Base-by-base conservation (phyloP, 2,888 invertebrate genomes). In the Campoplex nolae region DNA sequence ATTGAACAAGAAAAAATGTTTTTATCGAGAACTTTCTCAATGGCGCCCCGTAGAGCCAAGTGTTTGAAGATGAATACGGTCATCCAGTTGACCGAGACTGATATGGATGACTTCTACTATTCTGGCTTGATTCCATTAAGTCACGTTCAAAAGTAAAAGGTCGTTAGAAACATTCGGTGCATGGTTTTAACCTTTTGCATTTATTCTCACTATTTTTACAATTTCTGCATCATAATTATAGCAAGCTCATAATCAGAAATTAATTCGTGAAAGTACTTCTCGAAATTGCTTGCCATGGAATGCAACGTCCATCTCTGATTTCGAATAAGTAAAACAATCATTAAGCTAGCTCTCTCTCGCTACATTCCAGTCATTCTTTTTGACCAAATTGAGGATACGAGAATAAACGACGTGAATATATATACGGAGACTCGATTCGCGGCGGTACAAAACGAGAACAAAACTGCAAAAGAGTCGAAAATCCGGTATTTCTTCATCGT, bases 401-500 rank as follows among this genome's bases (percentile, higher is more conserved):
- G 16, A 18, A 67, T 38, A 32, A n/a, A 77, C 32, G 51, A 38
- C 11, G 42, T 78, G 56, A 23, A 81, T 73, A 23, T 48, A 73
- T 48, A 73, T 48, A 67, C 54, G n/a, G 42, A 42, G 35, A 51
- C 13, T 51, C 54, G 65, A 38, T 48, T 78, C 65, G 48, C 54
- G 48, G n/a, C 54, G 32, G 65, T 28, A 38, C 38, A 56, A 68
- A 76, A 76, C 32, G 58, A 42, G 75, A 80, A 80, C 13, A 73
- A 84, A 76, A 71, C 18, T 54, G 48, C 70, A 42, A 45, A 23
- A 62, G 70, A 76, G 65, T 84, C 80, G 84, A 80, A 80, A 84
- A 84, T 84, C 84, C 80, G 84, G 84, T 84, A 84, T 84, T 84
- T 84, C 84, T 84, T 80, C 76, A 80, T 84, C 51, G 51, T 3